These are phyloP conservation scores for Agrochola lota DNA, from an alignment of 2,888 invertebrate genomes.

Conservation along the genomic window DNA sequence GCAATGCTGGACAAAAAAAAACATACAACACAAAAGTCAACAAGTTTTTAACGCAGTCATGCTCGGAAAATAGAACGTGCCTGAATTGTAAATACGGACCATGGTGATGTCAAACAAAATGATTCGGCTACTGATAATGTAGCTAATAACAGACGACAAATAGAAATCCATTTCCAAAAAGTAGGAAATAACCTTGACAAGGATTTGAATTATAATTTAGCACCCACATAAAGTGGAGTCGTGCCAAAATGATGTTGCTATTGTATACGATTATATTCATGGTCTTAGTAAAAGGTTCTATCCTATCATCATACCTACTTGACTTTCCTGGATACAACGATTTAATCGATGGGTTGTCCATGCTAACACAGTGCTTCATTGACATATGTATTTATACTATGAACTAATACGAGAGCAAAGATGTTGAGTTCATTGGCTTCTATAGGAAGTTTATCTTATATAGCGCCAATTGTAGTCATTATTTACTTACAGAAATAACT, in stretches of 20 bases:
- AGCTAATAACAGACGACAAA: slow-evolving; percentile 52
- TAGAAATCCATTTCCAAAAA: slow-evolving; percentile 54
- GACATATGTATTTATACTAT: neutral
- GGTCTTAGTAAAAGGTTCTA: slow-evolving; percentile 6
- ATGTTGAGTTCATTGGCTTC: neutral
- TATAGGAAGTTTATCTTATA: neutral
- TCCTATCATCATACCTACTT: neutral
- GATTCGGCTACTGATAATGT: slow-evolving; percentile 49
- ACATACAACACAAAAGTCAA: neutral
- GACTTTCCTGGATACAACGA: neutral
- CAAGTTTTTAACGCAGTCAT: slow-evolving; percentile 1
- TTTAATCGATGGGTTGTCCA: neutral
- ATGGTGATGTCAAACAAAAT: slow-evolving; percentile 19
- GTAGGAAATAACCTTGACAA: slow-evolving; percentile 54
- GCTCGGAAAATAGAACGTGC: slow-evolving; percentile 36
- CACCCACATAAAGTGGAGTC: slow-evolving; percentile 51
- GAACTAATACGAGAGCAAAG: neutral
- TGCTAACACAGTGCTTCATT: neutral
- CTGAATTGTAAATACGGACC: slow-evolving; percentile 39
- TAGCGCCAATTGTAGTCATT: neutral
- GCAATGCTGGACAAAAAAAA: neutral
- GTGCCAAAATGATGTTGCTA: slow-evolving; percentile 33
- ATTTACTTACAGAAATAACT: too few species aligned
- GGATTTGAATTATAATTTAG: slow-evolving; percentile 47
- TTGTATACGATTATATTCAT: slow-evolving; percentile 10